Conservation (phyloP, 2,113 vertebrate species). For the Microtus oregoni region DNA sequence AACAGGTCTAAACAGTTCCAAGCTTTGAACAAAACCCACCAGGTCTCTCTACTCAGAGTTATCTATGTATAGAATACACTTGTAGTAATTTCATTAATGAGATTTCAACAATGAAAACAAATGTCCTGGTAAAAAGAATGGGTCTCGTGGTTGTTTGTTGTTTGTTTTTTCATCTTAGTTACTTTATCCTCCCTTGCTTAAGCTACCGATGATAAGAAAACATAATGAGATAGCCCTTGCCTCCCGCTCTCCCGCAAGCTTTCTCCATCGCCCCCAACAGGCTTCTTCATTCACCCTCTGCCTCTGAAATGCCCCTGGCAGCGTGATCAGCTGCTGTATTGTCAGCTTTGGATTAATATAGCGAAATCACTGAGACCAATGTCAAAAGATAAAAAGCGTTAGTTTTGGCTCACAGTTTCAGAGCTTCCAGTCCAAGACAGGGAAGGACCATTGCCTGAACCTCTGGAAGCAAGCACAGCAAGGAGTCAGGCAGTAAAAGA, state of each 20-base stretch:
- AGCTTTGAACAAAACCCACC: constrained; percentile 22
- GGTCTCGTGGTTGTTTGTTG: background rate
- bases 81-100: background rate
- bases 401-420: background rate
- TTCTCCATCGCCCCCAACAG: background rate
- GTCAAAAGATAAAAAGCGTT: background rate
- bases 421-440: background rate
- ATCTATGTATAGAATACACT: background rate
- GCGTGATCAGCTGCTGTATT: background rate
- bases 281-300: background rate
- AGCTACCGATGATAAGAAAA: background rate
- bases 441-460: background rate
- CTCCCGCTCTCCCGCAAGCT: background rate
- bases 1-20: constrained; percentile 9
- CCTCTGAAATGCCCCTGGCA: background rate
- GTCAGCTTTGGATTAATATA: background rate
- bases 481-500: background rate
- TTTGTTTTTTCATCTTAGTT: background rate
- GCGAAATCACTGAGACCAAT: background rate
- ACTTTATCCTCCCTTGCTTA: background rate
- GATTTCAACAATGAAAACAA: background rate
- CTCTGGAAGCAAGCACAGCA: background rate
- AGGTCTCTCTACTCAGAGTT: background rate
- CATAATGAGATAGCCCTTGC: background rate
- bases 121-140: background rate